A percentile compares a stretch with the other conserved stretches of the same genome.
Evolutionary conservation across 2,888 invertebrate species (phyloP).

Genomic region (Lysandra coridon): DNA sequence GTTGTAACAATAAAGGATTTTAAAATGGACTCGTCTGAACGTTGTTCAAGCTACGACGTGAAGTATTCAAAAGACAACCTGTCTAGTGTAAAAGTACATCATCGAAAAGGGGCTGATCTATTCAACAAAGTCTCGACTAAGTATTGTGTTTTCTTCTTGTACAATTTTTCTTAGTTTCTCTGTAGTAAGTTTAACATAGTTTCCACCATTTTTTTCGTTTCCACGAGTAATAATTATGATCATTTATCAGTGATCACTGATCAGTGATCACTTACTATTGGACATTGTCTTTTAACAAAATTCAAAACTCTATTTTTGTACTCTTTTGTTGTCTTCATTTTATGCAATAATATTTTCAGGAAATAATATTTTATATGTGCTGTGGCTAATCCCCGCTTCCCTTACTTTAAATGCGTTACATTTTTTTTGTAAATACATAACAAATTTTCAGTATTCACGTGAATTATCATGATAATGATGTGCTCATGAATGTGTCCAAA

Average conservation of each 20-base stretch:
- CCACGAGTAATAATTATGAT: no score
- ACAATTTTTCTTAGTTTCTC: background rate
- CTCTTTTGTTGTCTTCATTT: no score
- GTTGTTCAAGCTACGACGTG: conserved; percentile 10
- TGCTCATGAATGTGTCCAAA: background rate
- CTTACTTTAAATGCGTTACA: no score
- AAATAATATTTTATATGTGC: no score
- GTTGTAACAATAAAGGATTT: conserved; percentile 26
- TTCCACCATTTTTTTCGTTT: no score
- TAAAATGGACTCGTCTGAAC: conserved; percentile 18
- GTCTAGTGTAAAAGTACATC: conserved; percentile 1
- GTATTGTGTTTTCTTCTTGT: background rate
- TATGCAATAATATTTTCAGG: no score
- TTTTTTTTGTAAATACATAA: background rate
- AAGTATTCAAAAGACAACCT: conserved; percentile 4
- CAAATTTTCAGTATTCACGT: background rate
- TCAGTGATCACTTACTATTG: no score
- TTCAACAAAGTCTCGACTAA: background rate
- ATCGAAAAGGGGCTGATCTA: background rate
- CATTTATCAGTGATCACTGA: no score
- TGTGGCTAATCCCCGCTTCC: no score
- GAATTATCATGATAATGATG: background rate
- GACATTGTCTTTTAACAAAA: no score
- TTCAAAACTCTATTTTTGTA: no score
- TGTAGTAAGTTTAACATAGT: background rate